Evolutionary conservation across 2,888 invertebrate genomes (phyloP), one percentile per base, ranked within the genome.

Genomic region (Polydrusus pterygomalis): DNA sequence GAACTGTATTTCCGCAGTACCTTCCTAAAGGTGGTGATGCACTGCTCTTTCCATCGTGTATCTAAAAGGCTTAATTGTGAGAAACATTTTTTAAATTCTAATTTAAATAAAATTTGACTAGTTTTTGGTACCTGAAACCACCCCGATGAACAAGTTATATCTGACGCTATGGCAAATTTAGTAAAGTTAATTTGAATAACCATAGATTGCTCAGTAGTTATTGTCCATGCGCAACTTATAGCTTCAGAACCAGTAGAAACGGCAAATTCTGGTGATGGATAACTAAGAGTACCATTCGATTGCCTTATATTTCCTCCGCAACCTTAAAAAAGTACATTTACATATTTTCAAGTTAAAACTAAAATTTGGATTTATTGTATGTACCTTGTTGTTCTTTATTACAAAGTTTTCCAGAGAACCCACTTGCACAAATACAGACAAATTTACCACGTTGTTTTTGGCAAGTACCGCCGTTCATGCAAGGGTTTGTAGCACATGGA

Each of bases 391-490:
- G 88, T 73, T 89, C 88, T 0, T 86, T 87, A 79, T 93, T 90
- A 84, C 96, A 96, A 47, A 89, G 85, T 25, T 87, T 85, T 11
- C 96, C 96, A 0, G 91, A 89, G 85, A 90, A 95, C 18, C 90
- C 90, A 0, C 90, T 85, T 0, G 91, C 86, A 83, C 97, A 97
- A 74, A 89, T 89, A 83, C 96, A 96, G 58, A 69, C 70, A 67
- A 77, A 84, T 15, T 86, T 85, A 3, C 79, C 72, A 75, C 82
- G 77, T 25, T 75, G 17, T 64, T 72, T 67, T 51, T 74, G 75
- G 85, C 97, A 98, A 1, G 91, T 91, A 0, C 96, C 97, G 1
- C 93, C 93, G 86, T 97, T 96, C 79, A 88, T 89, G 84, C 97
- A 98, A 0, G 96, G 97, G 85, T 92, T 92, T 5, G 90, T 89